phyloP scores from a whole-genome alignment of 1,140 invertebrate species.

The Samia ricini region DNA sequence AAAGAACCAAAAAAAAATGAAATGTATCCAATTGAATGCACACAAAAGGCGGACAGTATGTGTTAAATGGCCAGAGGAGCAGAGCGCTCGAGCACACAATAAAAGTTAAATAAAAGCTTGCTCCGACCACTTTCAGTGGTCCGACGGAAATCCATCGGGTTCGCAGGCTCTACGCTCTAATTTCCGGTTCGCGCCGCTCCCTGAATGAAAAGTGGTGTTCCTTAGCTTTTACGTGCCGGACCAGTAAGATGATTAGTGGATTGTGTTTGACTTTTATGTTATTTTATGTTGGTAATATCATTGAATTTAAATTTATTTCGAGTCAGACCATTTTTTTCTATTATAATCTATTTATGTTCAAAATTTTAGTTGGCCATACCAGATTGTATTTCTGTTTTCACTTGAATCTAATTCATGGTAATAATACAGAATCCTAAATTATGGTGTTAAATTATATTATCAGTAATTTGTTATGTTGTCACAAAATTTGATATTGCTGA shows the following conservation, averaged over 20 bases:
- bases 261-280: neutral
- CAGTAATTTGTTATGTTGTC: no score
- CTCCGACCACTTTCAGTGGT: conserved; percentile 17
- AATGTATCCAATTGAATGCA: neutral
- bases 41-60: neutral
- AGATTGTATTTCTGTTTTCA: no score
- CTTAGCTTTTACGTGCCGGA: conserved; percentile 7
- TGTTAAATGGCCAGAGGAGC: neutral
- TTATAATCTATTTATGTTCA: no score
- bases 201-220: conserved; percentile 16
- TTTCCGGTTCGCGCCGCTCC: conserved; percentile 24
- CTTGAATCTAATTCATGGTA: no score
- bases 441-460: no score
- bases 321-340: neutral
- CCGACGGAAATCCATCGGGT: conserved; percentile 33
- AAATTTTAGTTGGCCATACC: no score
- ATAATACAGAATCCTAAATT: no score
- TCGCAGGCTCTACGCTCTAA: conserved; percentile 30
- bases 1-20: neutral
- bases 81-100: conserved; percentile 11
- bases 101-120: conserved; percentile 28
- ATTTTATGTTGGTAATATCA: neutral
- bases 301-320: neutral
- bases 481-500: no score
- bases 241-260: neutral